phyloP scores from a whole-genome alignment of 2,113 vertebrate genomes.

The Rhineura floridana region DNA sequence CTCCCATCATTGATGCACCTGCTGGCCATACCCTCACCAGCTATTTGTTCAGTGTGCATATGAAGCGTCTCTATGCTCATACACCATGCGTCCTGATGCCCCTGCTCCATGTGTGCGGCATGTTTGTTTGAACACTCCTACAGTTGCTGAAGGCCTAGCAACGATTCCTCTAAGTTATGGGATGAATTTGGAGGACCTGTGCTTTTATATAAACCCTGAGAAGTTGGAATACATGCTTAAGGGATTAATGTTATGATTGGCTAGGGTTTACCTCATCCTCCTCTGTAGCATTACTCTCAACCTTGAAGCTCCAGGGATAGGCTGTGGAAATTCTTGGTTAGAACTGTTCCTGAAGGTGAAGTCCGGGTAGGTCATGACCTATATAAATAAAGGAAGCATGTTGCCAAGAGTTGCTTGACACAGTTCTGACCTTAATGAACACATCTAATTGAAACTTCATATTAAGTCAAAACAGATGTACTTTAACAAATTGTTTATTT shows the following conservation, averaged over 20 bases:
- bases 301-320: not conserved
- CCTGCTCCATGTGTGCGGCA: not conserved
- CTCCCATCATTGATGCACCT: not conserved
- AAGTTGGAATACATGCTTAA: not conserved
- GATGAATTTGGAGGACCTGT: not conserved
- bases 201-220: not conserved
- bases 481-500: constrained; percentile 15
- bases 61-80: not conserved
- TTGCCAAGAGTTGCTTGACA: not conserved
- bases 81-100: too few relatives aligned
- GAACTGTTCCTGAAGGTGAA: not conserved
- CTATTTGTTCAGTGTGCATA: not conserved
- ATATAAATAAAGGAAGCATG: not conserved
- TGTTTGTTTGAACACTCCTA: not conserved
- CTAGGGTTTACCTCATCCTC: not conserved
- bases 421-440: not conserved
- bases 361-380: not conserved
- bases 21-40: not conserved
- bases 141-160: not conserved
- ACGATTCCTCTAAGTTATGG: not conserved
- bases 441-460: not conserved
- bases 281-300: not conserved
- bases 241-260: not conserved
- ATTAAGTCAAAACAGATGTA: constrained; percentile 16
- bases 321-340: not conserved